Conservation (phyloP, 2,113 vertebrate genomes). For the Oreocharis arfaki region DNA sequence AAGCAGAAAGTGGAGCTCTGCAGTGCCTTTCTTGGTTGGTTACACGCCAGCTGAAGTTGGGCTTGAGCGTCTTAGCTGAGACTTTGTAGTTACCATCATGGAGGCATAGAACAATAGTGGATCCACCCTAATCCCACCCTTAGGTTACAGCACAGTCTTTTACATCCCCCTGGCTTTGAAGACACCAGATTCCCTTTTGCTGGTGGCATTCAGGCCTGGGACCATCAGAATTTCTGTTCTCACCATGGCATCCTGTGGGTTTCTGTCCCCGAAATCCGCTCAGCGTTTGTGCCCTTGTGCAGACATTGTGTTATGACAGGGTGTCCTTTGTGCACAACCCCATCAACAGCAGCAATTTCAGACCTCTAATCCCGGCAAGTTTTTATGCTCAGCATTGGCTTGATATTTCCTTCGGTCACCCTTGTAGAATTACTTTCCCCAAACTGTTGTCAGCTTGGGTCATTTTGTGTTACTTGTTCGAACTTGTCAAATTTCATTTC, state of each 20-base stretch:
- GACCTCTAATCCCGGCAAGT: not conserved
- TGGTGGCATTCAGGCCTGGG: not conserved
- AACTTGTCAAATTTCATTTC: constrained; percentile 60
- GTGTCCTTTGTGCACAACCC: not conserved
- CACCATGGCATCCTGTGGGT: not conserved
- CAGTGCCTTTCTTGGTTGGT: not conserved
- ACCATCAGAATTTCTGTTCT: not conserved
- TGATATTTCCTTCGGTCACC: constrained; percentile 50
- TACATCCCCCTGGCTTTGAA: not conserved
- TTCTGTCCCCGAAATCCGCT: not conserved
- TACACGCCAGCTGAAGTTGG: not conserved
- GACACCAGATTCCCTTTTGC: not conserved
- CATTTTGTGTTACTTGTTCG: constrained; percentile 64
- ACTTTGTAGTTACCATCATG: rapidly evolving
- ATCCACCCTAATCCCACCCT: not conserved
- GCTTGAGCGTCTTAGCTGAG: not conserved
- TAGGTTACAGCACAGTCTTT: not conserved
- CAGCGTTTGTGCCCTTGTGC: not conserved
- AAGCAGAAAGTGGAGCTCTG: not conserved
- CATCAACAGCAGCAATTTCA: not conserved
- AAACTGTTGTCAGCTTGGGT: constrained; percentile 52
- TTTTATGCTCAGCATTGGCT: constrained; percentile 30
- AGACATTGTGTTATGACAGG: not conserved
- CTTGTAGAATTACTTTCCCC: constrained; percentile 39
- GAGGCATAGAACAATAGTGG: not conserved